phyloP scores from a whole-genome alignment of 2,113 vertebrate genomes.

The Scatophagus argus region DNA sequence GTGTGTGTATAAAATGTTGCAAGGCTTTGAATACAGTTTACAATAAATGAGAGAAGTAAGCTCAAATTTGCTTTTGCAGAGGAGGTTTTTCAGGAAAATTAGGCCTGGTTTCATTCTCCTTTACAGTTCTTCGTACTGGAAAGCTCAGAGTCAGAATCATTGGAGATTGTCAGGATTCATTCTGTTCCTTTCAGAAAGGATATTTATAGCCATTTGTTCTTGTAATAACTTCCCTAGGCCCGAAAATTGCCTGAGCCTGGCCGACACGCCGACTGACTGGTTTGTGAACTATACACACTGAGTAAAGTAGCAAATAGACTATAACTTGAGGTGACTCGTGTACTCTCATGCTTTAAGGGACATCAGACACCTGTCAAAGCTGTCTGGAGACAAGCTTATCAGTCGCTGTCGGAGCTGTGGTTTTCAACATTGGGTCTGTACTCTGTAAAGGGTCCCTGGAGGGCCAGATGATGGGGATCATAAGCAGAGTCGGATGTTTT shows the following conservation, averaged over 20 bases:
- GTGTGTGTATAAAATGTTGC: too few relatives aligned
- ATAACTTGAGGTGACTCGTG: conserved; percentile 8
- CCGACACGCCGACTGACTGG: background rate
- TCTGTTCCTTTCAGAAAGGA: conserved; percentile 20
- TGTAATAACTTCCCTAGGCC: conserved; percentile 18
- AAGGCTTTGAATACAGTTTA: background rate
- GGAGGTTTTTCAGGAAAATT: background rate
- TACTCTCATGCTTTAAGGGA: background rate
- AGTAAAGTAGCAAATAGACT: background rate
- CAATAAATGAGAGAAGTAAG: background rate
- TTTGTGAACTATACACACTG: conserved; percentile 14
- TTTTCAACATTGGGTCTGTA: background rate
- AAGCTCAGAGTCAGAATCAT: conserved; percentile 21
- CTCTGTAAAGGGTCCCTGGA: background rate
- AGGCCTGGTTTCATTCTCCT: background rate
- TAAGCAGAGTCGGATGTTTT: background rate
- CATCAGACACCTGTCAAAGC: conserved; percentile 19
- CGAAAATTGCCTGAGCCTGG: conserved; percentile 20
- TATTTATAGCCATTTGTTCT: conserved; percentile 18
- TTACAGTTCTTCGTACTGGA: conserved; percentile 1
- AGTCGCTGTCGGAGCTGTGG: conserved; percentile 2
- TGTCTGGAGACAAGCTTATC: conserved; percentile 4
- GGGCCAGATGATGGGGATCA: background rate
- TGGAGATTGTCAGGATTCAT: conserved; percentile 35
- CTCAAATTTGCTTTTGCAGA: background rate